Base-by-base conservation (phyloP, 1,140 invertebrate species). In the Leptonema lineaticorne region DNA sequence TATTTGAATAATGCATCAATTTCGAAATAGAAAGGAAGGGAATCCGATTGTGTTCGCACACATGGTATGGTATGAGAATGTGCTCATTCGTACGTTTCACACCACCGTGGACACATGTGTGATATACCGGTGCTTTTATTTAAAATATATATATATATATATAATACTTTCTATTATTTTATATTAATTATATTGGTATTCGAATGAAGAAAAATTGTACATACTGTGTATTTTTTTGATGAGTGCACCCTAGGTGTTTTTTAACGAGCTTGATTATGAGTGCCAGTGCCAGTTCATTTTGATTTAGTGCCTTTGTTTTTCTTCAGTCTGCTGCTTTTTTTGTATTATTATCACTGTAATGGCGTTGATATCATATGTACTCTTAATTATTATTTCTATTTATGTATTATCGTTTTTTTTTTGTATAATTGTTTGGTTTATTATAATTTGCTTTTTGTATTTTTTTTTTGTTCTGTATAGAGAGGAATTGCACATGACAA, bases 401-500 rank as follows among this genome's bases (percentile, higher is more conserved):
- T n/a, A n/a, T n/a, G n/a, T n/a, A n/a, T n/a, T 74, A 66, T 74
- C 69, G 50, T 69, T 66, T 73, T 74, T 68, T 75, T 72, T 74
- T 48, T 48, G n/a, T 53, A 11, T 53, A 53, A 53, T 53, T 41
- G 2, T 11, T 41, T 41, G 11, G 5, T 11, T 33, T 33, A 33
- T 33, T 33, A 11, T n/a, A n/a, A n/a, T 75, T 73, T 76, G 69
- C 75, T 74, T 76, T 73, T 74, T 76, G 75, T 74, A 74, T 75
- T 70, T 68, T 74, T 76, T 76, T 75, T 78, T 76, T 71, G n/a
- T 79, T 79, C 76, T 74, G 78, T 78, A 78, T 71, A 72, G 74
- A 74, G 74, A 27, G 24, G 27, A 26, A 53, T 22, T 53, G 18
- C 20, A 26, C 50, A 41, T 16, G 24, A 24, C 20, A 24, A 53